Conservation (phyloP, 2,797 vertebrate genomes). For the Hydrocynus forskahlii region DNA sequence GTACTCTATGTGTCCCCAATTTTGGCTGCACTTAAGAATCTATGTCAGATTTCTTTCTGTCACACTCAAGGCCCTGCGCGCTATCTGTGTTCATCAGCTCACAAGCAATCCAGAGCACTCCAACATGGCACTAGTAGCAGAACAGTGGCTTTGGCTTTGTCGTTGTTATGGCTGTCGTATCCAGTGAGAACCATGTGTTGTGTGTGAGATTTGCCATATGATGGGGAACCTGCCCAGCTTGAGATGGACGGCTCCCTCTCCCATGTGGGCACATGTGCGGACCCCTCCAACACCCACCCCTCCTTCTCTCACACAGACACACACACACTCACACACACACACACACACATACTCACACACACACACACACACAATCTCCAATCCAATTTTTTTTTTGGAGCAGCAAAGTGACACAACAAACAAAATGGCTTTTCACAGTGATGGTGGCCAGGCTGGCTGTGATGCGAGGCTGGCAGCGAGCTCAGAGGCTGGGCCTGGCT, state of each 20-base stretch:
- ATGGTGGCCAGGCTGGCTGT: conserved; percentile 61
- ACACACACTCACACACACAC: neutral
- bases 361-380: neutral
- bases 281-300: conserved; percentile 51
- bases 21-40: conserved; percentile 32
- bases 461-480: conserved; percentile 58
- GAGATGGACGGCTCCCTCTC: conserved; percentile 56
- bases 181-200: conserved; percentile 60
- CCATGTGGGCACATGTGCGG: conserved; percentile 54
- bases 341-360: too few relatives aligned
- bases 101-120: conserved; percentile 42
- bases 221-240: conserved; percentile 61
- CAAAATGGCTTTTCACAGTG: conserved; percentile 60
- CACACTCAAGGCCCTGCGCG: conserved; percentile 25
- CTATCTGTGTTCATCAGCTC: conserved; percentile 45
- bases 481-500: conserved; percentile 57
- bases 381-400: conserved; percentile 45
- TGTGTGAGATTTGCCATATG: conserved; percentile 59
- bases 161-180: conserved; percentile 59
- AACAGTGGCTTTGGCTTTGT: conserved; percentile 50
- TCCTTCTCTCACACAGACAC: conserved; percentile 35
- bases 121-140: conserved; percentile 48
- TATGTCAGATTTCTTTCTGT: conserved; percentile 31
- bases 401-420: conserved; percentile 61
- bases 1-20: neutral